These are phyloP conservation scores for Phalangium opilio DNA, from an alignment of 2,888 invertebrate genomes.

Conservation along the genomic window DNA sequence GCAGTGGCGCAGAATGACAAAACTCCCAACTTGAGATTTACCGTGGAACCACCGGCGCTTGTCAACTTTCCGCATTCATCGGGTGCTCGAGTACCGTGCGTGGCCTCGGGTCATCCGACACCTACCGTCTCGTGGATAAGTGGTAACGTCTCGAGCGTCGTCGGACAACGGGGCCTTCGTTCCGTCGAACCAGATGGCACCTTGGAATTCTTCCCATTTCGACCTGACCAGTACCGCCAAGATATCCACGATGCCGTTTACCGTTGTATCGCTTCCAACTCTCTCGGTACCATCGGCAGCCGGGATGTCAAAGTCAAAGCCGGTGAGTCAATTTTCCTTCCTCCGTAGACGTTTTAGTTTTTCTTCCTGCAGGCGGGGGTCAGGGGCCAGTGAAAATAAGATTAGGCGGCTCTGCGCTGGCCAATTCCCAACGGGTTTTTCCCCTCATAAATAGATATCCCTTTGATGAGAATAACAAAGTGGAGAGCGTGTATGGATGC, in stretches of 20 bases:
- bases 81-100: conserved; percentile 18
- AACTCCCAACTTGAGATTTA: conserved; percentile 3
- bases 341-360: no score
- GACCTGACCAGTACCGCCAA: conserved; percentile 80
- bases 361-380: no score
- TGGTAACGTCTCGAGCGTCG: conserved; percentile 14
- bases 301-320: conserved; percentile 86
- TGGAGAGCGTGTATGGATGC: no score
- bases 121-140: conserved; percentile 17
- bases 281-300: conserved; percentile 77
- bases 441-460: no score
- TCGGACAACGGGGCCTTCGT: conserved; percentile 15
- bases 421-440: no score
- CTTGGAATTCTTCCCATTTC: conserved; percentile 82
- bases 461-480: no score
- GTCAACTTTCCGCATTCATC: conserved; percentile 19
- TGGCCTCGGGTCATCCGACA: conserved; percentile 13
- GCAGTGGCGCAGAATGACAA: no score
- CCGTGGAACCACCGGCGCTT: conserved; percentile 13
- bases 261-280: conserved; percentile 75
- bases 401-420: no score
- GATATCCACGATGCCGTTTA: conserved; percentile 89
- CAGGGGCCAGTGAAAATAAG: no score
- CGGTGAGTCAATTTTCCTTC: conserved; percentile 45
- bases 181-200: conserved; percentile 47